These are phyloP conservation scores for Carapus acus DNA, from an alignment of 2,797 vertebrate genomes.

Conservation along the genomic window DNA sequence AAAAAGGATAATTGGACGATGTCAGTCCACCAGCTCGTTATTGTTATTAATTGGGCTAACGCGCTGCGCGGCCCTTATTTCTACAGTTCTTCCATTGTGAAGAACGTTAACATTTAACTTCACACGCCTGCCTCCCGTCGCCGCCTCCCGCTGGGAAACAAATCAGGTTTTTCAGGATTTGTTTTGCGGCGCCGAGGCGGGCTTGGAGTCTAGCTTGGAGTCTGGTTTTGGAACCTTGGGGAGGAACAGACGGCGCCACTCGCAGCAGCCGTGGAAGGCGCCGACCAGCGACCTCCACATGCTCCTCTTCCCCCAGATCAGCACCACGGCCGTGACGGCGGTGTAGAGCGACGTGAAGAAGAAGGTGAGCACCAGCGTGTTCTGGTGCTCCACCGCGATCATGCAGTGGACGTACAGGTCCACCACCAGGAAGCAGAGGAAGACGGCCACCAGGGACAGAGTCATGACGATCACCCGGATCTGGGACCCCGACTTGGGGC, in stretches of 20 bases:
- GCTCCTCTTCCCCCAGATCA: constrained; percentile 71
- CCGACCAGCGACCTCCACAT: constrained; percentile 66
- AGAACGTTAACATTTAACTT: constrained; percentile 11
- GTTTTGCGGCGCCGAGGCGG: constrained; percentile 19
- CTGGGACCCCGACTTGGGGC: constrained; percentile 68
- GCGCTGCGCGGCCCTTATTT: constrained; percentile 30
- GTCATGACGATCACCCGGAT: constrained; percentile 73
- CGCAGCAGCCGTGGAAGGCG: constrained; percentile 57
- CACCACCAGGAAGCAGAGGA: constrained; percentile 60
- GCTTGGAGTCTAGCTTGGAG: neutral
- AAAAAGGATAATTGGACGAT: no score
- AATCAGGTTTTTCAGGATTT: constrained; percentile 36
- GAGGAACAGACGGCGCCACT: constrained; percentile 58
- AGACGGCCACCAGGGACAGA: constrained; percentile 59
- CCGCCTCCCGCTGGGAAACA: constrained; percentile 16
- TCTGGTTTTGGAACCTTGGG: constrained; percentile 49
- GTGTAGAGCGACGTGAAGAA: constrained; percentile 69
- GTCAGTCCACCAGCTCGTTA: neutral
- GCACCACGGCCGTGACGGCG: constrained; percentile 50
- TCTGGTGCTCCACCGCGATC: constrained; percentile 49
- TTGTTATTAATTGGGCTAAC: constrained; percentile 16
- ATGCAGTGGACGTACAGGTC: constrained; percentile 67
- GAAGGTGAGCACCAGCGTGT: constrained; percentile 48
- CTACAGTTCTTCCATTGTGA: constrained; percentile 35
- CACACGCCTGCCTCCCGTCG: constrained; percentile 23